Percentiles rank a stretch among this genome's conserved stretches.
Conservation (phyloP, 1,140 invertebrate genomes). For the Macrostomum lignano region DNA sequence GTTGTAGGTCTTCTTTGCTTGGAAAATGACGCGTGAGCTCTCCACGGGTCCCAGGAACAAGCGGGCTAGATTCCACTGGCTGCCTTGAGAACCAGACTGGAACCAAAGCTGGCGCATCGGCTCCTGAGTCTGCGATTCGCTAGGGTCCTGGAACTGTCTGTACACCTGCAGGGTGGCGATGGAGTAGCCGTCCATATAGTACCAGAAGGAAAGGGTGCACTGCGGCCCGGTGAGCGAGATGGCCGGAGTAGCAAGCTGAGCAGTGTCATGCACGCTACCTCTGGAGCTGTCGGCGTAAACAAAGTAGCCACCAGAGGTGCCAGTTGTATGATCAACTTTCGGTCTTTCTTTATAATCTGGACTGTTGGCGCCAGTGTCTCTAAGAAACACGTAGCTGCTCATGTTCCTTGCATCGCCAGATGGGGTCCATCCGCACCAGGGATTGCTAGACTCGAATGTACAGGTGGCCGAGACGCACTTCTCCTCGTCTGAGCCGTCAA, state of each 20-base stretch:
- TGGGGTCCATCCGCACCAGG: no score
- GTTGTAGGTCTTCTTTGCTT: no score
- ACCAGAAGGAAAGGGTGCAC: slow-evolving; percentile 12
- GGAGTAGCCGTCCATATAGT: slow-evolving; percentile 12
- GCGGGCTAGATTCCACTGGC: no score
- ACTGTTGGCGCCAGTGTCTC: no score
- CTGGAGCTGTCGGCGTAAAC: slow-evolving; percentile 11
- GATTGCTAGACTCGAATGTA: no score
- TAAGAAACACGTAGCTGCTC: no score
- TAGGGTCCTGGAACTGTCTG: slow-evolving; percentile 7
- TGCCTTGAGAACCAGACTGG: slow-evolving; percentile 8
- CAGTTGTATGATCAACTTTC: slow-evolving; percentile 27
- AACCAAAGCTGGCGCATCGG: slow-evolving; percentile 1
- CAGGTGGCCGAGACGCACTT: no score
- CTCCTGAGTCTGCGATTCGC: background rate
- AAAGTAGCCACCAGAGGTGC: slow-evolving; percentile 17
- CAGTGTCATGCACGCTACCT: slow-evolving; percentile 8
- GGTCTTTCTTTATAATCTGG: no score
- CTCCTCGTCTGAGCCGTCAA: no score
- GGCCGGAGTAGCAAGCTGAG: slow-evolving; percentile 10
- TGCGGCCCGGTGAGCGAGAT: slow-evolving; percentile 13
- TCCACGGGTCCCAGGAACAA: no score
- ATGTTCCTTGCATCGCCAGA: no score
- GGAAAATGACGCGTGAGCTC: no score
- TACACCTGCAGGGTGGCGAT: slow-evolving; percentile 12